Percentiles rank a stretch among this genome's conserved stretches.
These are phyloP conservation scores for Pseudoips prasinana DNA, from an alignment of 2,888 invertebrate species.

Conservation along the genomic window DNA sequence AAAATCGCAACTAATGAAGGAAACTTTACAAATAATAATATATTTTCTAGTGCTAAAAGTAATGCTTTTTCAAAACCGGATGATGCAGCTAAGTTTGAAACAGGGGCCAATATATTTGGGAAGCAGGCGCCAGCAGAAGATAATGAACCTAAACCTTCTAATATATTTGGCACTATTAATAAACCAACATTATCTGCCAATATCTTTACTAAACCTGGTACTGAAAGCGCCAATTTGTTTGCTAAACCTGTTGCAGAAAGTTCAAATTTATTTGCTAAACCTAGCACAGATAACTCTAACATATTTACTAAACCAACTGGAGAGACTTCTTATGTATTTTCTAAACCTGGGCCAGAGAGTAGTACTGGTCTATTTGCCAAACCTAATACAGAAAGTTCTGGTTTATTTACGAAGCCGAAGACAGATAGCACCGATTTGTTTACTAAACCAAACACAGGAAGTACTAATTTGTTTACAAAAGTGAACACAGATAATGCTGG, in stretches of 20 bases:
- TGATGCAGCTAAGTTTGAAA: constrained; percentile 23
- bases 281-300: background rate
- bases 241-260: constrained; percentile 8
- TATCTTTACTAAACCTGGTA: constrained; percentile 35
- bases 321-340: background rate
- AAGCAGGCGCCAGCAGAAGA: constrained; percentile 30
- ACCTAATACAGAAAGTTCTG: constrained; percentile 3
- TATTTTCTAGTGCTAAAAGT: constrained; percentile 33
- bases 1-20: too few relatives aligned
- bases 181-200: constrained; percentile 41
- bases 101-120: constrained; percentile 50
- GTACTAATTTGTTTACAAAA: background rate
- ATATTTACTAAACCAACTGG: background rate
- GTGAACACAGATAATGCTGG: background rate
- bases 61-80: constrained; percentile 38
- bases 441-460: background rate
- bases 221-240: constrained; percentile 37
- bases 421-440: background rate
- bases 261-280: constrained; percentile 1
- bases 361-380: constrained; percentile 36
- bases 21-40: too few relatives aligned
- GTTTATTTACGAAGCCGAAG: background rate
- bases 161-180: constrained; percentile 52
- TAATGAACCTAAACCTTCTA: constrained; percentile 37
- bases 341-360: background rate